Evolutionary conservation across 2,113 vertebrate species (phyloP), one percentile per base, ranked within the genome.

Genomic region (Platycercus adscitus): DNA sequence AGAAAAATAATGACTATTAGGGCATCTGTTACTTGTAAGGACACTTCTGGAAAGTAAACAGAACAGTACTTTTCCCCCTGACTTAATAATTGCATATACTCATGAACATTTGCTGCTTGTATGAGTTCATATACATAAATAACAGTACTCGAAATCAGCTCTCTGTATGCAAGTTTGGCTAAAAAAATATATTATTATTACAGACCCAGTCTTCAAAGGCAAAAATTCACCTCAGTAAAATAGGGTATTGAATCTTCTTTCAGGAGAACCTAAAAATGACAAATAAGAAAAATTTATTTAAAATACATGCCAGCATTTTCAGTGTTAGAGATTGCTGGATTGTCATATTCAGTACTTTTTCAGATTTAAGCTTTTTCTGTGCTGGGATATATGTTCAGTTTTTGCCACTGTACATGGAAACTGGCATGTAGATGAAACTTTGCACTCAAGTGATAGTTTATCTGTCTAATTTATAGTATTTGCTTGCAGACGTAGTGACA

Each of bases 101-200:
- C 39, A 24, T 68, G 46, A 77, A 53, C 28, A 52, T 91, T 88
- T 77, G 33, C 72, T 86, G 14, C 44, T 90, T 82, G 44, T 80
- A 71, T 46, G 89, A 37, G 35, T 89, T 89, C 81, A 75, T 78
- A 84, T 86, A 63, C 77, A 81, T 91, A 87, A 91, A 78, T 86
- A 90, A 88, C 37, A n/a, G 55, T 86, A 31, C 72, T 81, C 76
- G 86, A 95, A 95, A 91, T 88, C 68, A 94, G 24, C 21, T 83
- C 63, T 80, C 76, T 66, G 16, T 55, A 56, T 86, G 50, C 87
- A 96, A 81, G 91, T 79, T 61, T 4, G 7, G 88, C 78, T 95
- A 43, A 53, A 70, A 81, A 81, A 60, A 61, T 26, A 16, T 81
- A 65, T 94, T 96, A 81, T 20, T 53, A 80, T 80, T 88, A 49